These are phyloP conservation scores for Gyrodactylus salaris DNA, from an alignment of 1,140 invertebrate species.

Conservation along the genomic window DNA sequence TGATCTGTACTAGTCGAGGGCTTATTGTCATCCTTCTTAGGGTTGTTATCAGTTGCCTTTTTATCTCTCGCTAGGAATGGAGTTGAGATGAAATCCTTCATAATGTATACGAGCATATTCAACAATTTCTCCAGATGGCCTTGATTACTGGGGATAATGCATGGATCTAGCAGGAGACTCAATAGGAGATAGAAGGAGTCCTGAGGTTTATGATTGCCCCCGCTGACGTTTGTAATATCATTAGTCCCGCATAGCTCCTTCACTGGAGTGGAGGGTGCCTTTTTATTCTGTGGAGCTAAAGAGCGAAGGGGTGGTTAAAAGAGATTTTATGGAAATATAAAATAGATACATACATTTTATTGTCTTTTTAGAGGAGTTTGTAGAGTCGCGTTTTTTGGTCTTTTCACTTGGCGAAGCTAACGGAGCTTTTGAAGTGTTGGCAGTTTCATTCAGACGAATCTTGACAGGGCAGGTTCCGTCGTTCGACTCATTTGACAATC, in stretches of 20 bases:
- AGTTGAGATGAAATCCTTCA: background rate
- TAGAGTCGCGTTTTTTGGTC: background rate
- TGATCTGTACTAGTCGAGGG: background rate
- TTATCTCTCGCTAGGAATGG: no score
- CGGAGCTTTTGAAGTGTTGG: background rate
- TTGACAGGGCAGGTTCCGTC: background rate
- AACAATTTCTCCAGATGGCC: background rate
- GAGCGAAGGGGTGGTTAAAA: background rate
- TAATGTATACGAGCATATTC: background rate
- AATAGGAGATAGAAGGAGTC: background rate
- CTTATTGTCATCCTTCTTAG: background rate
- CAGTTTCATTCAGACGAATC: background rate
- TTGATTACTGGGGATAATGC: background rate
- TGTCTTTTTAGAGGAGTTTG: background rate
- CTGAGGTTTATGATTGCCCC: background rate
- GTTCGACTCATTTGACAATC: background rate
- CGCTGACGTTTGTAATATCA: background rate
- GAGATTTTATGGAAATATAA: background rate
- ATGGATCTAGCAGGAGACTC: background rate
- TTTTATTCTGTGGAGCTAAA: background rate
- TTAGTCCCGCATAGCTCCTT: background rate
- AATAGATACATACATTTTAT: background rate
- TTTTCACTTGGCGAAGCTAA: background rate
- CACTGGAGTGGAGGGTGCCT: background rate
- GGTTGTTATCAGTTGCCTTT: no score